phyloP scores from a whole-genome alignment of 2,113 vertebrate species.

The Acrocephalus arundinaceus region DNA sequence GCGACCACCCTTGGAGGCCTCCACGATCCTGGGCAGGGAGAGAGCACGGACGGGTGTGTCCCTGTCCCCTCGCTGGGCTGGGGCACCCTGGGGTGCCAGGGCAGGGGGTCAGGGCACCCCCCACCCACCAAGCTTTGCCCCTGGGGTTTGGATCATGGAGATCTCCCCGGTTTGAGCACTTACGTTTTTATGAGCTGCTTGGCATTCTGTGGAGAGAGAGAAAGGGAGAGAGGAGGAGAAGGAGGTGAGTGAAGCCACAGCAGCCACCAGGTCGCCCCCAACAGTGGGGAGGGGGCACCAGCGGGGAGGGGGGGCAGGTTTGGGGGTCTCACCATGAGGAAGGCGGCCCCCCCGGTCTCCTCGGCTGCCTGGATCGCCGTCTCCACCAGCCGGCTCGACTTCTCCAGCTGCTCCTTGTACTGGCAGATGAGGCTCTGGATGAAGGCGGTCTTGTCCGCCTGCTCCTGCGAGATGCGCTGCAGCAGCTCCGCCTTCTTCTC shows the following conservation, averaged over 20 bases:
- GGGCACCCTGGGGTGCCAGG: fast-evolving
- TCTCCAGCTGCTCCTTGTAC: constrained; percentile 87
- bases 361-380: constrained; percentile 88
- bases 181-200: constrained; percentile 83
- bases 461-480: constrained; percentile 82
- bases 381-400: constrained; percentile 86
- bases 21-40: constrained; percentile 81
- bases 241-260: not conserved
- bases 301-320: fast-evolving
- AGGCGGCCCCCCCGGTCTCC: constrained; percentile 84
- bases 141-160: fast-evolving
- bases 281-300: fast-evolving
- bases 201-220: constrained; percentile 66
- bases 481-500: constrained; percentile 87
- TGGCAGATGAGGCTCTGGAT: constrained; percentile 81
- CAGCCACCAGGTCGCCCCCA: not conserved
- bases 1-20: constrained; percentile 85
- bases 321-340: constrained; percentile 84
- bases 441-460: constrained; percentile 84
- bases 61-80: fast-evolving
- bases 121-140: not conserved
- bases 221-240: not conserved
- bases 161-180: not conserved
- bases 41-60: fast-evolving
- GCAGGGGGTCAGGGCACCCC: not conserved